Base-by-base conservation (phyloP, 2,113 vertebrate genomes). In the Dissostichus mawsoni region DNA sequence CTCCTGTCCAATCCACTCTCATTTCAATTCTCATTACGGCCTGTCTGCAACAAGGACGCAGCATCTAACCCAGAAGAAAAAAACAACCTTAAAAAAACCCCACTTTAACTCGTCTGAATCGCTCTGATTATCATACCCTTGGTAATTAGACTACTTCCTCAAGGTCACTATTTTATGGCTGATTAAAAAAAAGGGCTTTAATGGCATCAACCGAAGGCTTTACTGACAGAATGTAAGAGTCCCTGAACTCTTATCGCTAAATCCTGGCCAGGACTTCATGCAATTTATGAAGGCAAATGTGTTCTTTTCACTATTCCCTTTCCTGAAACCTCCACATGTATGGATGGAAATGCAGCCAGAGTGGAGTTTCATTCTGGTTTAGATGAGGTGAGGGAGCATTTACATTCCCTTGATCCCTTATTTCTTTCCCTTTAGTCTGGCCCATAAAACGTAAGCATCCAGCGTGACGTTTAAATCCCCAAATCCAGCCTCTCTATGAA, bases 381-480 rank as follows among this genome's bases (percentile, higher is more conserved):
- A 89, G 88, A 91, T 83, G 85, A 93, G 80, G 83, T 86, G 80
- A 73, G 85, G 85, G 76, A 89, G 73, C 77, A 91, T 92, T 88
- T 89, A 88, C 85, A 91, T 91, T 87, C 82, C 84, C 88, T 92
- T 83, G 76, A 87, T 90, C 88, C 78, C 80, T 67, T 74, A 53
- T 66, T 78, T 87, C 66, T 72, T 63, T 70, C 59, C 69, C 83
- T 80, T 90, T 78, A 83, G 76, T 71, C 77, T 65, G 23, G 79
- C 67, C 69, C 82, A 77, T 82, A 69, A 88, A 86, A 91, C 45
- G 25, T 55, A 82, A 74, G 86, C 82, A 72, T 75, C 69, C 77
- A 68, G 69, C 80, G 64, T 87, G 80, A 82, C 65, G 64, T 84
- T 81, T 55, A 71, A 85, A 88, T 80, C 77, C 71, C 79, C 47